Evolutionary conservation across 1,140 invertebrate genomes (phyloP).

Genomic region (Rhagoletis pomonella): DNA sequence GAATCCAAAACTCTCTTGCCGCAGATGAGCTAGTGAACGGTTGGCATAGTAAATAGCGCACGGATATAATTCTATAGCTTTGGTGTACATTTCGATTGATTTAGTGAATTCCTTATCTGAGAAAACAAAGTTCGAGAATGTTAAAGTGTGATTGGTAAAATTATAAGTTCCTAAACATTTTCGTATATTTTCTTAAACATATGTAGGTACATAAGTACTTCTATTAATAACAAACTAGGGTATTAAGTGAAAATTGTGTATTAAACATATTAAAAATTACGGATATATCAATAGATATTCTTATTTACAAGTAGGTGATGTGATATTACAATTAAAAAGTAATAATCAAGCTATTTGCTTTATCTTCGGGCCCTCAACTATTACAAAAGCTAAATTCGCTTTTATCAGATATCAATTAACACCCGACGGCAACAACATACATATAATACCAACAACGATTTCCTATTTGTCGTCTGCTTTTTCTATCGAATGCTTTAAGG

Average conservation of each 20-base stretch:
- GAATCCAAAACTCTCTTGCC: constrained; percentile 94
- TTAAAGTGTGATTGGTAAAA: background rate
- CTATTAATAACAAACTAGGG: too few relatives aligned
- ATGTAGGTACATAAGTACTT: too few relatives aligned
- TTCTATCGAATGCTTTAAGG: background rate
- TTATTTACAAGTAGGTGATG: too few relatives aligned
- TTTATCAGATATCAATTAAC: constrained; percentile 29
- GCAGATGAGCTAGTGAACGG: constrained; percentile 95
- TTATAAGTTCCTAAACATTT: too few relatives aligned
- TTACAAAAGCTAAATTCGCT: background rate
- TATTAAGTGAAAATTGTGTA: too few relatives aligned
- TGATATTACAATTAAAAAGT: too few relatives aligned
- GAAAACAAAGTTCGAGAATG: constrained; percentile 2
- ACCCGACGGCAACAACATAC: background rate
- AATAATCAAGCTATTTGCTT: too few relatives aligned
- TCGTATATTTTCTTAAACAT: too few relatives aligned
- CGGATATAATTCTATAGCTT: constrained; percentile 93
- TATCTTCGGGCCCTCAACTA: background rate
- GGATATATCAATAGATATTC: too few relatives aligned
- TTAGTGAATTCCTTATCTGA: constrained; percentile 91
- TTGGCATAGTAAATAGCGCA: constrained; percentile 93
- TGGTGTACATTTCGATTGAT: constrained; percentile 92
- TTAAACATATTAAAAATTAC: too few relatives aligned
- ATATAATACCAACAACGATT: background rate
- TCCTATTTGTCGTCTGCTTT: background rate